These are phyloP conservation scores for Lamellibrachia satsuma DNA, from an alignment of 2,888 invertebrate genomes.

Conservation along the genomic window DNA sequence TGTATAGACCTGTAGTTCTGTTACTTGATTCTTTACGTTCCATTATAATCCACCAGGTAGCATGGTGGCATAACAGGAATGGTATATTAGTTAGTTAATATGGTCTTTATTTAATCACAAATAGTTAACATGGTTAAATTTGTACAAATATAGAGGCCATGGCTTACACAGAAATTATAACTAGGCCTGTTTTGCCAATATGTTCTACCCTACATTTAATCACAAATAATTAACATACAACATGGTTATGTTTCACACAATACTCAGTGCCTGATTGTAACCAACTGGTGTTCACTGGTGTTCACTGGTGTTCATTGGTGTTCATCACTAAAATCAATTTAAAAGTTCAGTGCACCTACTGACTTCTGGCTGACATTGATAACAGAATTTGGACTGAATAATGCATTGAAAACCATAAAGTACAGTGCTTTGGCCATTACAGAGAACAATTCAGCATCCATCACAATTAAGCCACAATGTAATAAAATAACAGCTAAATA, in stretches of 20 bases:
- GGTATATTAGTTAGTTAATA: too few species aligned
- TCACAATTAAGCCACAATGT: slow-evolving; percentile 5
- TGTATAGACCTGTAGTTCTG: too few species aligned
- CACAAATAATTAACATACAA: neutral
- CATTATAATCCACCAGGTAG: too few species aligned
- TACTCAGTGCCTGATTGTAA: neutral
- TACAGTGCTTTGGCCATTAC: neutral
- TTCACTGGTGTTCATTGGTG: neutral
- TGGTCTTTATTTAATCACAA: too few species aligned
- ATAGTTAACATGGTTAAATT: too few species aligned
- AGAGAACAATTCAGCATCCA: neutral
- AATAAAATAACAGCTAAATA: neutral
- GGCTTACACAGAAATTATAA: too few species aligned
- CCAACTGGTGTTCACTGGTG: neutral
- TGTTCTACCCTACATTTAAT: neutral
- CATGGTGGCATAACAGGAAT: too few species aligned
- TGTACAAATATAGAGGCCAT: too few species aligned
- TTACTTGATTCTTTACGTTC: too few species aligned
- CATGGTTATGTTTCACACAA: neutral
- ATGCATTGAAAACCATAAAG: neutral
- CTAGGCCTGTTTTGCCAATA: too few species aligned
- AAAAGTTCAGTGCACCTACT: neutral
- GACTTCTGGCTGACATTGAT: neutral
- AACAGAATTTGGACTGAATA: neutral
- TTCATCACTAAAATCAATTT: neutral